Evolutionary conservation across 2,888 invertebrate species (phyloP), one percentile per base, ranked within the genome.

Genomic region (Cantharis rustica): DNA sequence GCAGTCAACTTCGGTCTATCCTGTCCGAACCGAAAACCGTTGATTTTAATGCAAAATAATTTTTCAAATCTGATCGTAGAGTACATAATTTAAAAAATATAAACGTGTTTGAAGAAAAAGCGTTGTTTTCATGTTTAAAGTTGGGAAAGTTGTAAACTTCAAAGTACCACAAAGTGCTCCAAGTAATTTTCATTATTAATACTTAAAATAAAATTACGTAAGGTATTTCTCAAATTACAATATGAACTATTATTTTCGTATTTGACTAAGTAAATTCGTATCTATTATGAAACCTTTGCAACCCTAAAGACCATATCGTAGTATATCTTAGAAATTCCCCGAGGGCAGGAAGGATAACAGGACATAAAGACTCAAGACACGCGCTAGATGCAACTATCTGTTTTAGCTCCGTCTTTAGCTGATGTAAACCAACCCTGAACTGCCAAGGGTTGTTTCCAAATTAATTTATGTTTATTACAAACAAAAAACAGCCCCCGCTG

Each of bases 391-490:
- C 80, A 82, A 79, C 82, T 79, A 81, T 81, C 80, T 79, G 76
- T 79, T 79, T 78, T 75, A 79, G 78, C 74, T 78, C 73, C 76
- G 77, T 72, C 72, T 72, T 78, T 77, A 74, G 78, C 70, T 80
- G 80, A 81, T 80, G 79, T 82, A 83, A 81, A 83, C 80, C 81
- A 79, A 77, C 81, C 82, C 83, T 77, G 80, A 78, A 81, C 79
- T 76, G 82, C 81, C 82, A 75, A 76, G 80, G 83, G 82, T 80
- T 81, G 81, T 79, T 80, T 81, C 80, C 80, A 84, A 85, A 86
- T 86, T 85, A 86, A 85, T 86, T 85, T 85, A 86, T 85, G 85
- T 85, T 86, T 85, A 86, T 85, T 85, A 81, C 84, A 84, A 84
- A 85, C 85, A 84, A 85, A 85, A 85, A 85, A 85, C 80, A 79